phyloP scores from a whole-genome alignment of 2,797 vertebrate species.

The Emydoidea blandingii region DNA sequence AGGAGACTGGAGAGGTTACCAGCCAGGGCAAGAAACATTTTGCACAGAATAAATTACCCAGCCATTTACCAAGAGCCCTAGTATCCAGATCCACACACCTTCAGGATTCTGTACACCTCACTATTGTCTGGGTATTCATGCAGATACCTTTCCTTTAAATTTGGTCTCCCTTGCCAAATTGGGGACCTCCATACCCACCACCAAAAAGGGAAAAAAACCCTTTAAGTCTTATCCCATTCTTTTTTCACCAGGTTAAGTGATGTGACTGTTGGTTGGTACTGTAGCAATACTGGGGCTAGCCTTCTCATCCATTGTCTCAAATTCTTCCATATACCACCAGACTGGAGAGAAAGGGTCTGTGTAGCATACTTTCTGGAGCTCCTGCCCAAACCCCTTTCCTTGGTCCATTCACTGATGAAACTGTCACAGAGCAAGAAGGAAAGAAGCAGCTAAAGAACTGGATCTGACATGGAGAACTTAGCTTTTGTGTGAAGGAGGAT shows the following conservation, averaged over 20 bases:
- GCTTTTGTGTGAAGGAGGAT: rapidly evolving
- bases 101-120: too few species aligned
- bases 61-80: too few species aligned
- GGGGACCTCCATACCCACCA: too few species aligned
- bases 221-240: neutral
- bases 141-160: too few species aligned
- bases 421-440: rapidly evolving
- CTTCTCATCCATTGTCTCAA: neutral
- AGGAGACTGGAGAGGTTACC: too few species aligned
- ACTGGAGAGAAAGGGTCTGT: rapidly evolving
- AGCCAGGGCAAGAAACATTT: too few species aligned
- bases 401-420: neutral
- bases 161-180: too few species aligned
- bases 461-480: rapidly evolving
- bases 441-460: neutral
- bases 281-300: neutral
- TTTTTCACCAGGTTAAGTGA: neutral
- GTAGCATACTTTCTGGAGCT: rapidly evolving
- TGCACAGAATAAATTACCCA: too few species aligned
- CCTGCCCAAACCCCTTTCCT: rapidly evolving
- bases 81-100: too few species aligned
- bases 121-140: too few species aligned
- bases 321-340: neutral
- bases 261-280: neutral
- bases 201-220: too few species aligned